Evolutionary conservation across 1,140 invertebrate genomes (phyloP).

Genomic region (Drosophila asahinai): DNA sequence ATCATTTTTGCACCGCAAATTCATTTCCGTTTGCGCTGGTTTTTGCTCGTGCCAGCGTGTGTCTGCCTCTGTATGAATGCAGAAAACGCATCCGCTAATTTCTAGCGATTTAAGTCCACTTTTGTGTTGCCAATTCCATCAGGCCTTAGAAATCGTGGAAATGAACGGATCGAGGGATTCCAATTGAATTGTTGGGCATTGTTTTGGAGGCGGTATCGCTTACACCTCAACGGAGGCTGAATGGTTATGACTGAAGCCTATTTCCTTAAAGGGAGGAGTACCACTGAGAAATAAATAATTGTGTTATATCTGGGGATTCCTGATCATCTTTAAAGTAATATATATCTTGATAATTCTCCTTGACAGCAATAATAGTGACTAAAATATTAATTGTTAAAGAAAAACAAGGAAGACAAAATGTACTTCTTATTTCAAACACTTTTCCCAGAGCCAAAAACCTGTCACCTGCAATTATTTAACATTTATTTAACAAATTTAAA

Average conservation of each 20-base stretch:
- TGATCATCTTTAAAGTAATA: background rate
- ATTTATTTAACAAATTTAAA: constrained; percentile 53
- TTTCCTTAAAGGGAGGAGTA: background rate
- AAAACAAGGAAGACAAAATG: accelerated
- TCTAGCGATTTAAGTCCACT: constrained; percentile 54
- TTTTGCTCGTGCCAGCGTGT: constrained; percentile 24
- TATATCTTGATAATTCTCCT: too few relatives aligned
- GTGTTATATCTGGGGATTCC: background rate
- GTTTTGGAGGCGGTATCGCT: background rate
- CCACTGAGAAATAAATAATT: background rate
- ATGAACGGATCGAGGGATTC: constrained; percentile 7
- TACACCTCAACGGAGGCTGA: background rate
- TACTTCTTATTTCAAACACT: background rate
- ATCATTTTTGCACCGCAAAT: constrained; percentile 79
- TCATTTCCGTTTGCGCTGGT: constrained; percentile 70
- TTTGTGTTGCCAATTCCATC: constrained; percentile 54
- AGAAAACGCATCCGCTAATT: constrained; percentile 67
- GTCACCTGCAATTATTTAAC: constrained; percentile 26
- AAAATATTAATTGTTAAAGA: too few relatives aligned
- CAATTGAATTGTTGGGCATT: constrained; percentile 12
- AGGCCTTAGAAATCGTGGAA: constrained; percentile 8
- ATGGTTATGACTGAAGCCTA: background rate
- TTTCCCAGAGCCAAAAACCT: background rate
- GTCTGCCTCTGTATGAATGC: constrained; percentile 28
- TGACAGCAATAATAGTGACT: background rate